phyloP scores from a whole-genome alignment of 2,113 vertebrate genomes.

The Lophotis ruficrista region DNA sequence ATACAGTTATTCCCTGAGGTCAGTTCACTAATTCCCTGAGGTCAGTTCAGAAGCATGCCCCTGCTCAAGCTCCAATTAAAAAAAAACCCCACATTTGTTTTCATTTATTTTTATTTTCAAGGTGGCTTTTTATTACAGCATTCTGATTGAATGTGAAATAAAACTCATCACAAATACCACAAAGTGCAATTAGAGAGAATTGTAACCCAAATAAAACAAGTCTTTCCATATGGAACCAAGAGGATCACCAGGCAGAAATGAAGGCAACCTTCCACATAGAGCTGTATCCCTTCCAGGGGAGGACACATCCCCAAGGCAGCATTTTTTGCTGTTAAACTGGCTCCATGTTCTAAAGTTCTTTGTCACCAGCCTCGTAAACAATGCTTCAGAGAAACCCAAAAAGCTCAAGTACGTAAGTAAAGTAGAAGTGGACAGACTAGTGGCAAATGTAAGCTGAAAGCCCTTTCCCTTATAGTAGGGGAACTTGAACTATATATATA shows the following conservation, averaged over 20 bases:
- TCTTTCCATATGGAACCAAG: neutral
- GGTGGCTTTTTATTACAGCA: neutral
- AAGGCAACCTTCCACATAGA: neutral
- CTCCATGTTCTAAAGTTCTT: neutral
- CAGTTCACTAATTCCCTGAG: slow-evolving; percentile 3
- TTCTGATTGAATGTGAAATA: slow-evolving; percentile 6
- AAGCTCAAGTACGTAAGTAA: neutral
- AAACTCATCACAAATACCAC: neutral
- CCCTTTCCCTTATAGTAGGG: neutral
- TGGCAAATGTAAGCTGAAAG: neutral
- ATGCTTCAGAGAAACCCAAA: neutral
- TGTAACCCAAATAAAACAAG: slow-evolving; percentile 5
- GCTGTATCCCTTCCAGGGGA: neutral
- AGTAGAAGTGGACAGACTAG: neutral
- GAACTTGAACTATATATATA: too few relatives aligned
- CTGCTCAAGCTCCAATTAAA: neutral
- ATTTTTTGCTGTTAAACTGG: neutral
- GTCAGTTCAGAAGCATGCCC: neutral
- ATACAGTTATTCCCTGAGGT: neutral
- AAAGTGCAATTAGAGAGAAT: neutral
- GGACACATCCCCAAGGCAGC: neutral
- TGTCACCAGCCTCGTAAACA: neutral
- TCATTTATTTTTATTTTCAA: slow-evolving; percentile 25
- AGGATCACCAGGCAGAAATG: neutral
- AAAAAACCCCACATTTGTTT: neutral